Evolutionary conservation across 2,888 invertebrate species (phyloP), one percentile per base, ranked within the genome.

Genomic region (Mimumesa dahlbomi): DNA sequence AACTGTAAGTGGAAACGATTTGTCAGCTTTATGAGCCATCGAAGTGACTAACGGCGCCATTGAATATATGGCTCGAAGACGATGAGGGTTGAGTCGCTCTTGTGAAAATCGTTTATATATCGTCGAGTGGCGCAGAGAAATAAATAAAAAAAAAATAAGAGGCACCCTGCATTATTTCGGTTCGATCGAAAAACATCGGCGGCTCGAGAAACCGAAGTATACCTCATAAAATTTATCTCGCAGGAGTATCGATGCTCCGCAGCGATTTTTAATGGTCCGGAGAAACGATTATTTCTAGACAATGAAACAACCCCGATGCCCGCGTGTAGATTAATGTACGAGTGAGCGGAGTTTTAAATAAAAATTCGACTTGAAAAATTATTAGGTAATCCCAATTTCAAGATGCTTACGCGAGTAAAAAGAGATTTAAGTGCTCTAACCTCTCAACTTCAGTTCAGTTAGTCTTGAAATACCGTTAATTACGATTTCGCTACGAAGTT

Each of bases 1-100:
- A 69, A 79, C 62, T 29, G 14, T 75, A 68, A 72, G 68, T 63
- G 53, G 71, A 50, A 46, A 38, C 71, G 71, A 77, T 75, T 75
- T 78, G 72, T 77, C 77, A 75, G 53, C 66, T 82, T 83, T 82
- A 82, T 77, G 76, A 79, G 62, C 73, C 75, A 79, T 82, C 78
- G 75, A 68, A 64, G 67, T 79, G 79, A 83, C 64, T 79, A 79
- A 83, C 70, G 69, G 62, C 45, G 57, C 72, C 63, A 75, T 76
- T 64, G 72, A 57, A 74, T 81, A 74, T 81, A 68, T 46, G 31
- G 57, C 58, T 59, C 54, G 16, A 50, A 46, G 53, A 29, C 46
- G n/a, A n/a, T n/a, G 42, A 45, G 49, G 31, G 42, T 67, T 25
- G 48, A n/a, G 13, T 38, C 43, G 13, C 43, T 19, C 31, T 16